These are phyloP conservation scores for Amyelois transitella DNA, from an alignment of 1,140 invertebrate genomes.

Conservation along the genomic window DNA sequence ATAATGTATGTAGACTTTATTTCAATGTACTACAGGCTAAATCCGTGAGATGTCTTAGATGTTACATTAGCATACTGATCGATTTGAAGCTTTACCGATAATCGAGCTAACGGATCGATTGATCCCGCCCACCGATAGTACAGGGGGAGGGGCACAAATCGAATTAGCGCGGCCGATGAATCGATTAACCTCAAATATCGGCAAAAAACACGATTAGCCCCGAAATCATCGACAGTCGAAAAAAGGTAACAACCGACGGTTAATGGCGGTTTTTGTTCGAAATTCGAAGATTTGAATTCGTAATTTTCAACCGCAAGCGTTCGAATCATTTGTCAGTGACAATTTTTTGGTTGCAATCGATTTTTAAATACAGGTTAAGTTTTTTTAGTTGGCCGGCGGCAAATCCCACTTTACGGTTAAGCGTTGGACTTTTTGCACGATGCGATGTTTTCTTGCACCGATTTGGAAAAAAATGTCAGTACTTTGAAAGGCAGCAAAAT, in stretches of 20 bases:
- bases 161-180: slow-evolving; percentile 62
- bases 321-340: slow-evolving; percentile 73
- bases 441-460: neutral
- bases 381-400: slow-evolving; percentile 31
- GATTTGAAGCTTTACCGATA: slow-evolving; percentile 19
- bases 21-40: neutral
- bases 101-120: slow-evolving; percentile 57
- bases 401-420: slow-evolving; percentile 30
- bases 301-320: slow-evolving; percentile 67
- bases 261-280: slow-evolving; percentile 69
- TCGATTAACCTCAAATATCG: slow-evolving; percentile 60
- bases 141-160: slow-evolving; percentile 60
- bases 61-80: neutral
- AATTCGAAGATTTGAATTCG: slow-evolving; percentile 71
- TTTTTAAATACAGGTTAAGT: slow-evolving; percentile 66
- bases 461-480: slow-evolving; percentile 8
- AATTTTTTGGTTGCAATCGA: slow-evolving; percentile 71
- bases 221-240: slow-evolving; percentile 63
- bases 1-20: neutral
- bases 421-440: slow-evolving; percentile 18
- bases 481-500: neutral
- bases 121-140: slow-evolving; percentile 54
- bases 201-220: slow-evolving; percentile 67
- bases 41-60: neutral
- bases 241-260: slow-evolving; percentile 60